Conservation (phyloP, 2,888 invertebrate genomes). For the Cylindroiulus punctatus region DNA sequence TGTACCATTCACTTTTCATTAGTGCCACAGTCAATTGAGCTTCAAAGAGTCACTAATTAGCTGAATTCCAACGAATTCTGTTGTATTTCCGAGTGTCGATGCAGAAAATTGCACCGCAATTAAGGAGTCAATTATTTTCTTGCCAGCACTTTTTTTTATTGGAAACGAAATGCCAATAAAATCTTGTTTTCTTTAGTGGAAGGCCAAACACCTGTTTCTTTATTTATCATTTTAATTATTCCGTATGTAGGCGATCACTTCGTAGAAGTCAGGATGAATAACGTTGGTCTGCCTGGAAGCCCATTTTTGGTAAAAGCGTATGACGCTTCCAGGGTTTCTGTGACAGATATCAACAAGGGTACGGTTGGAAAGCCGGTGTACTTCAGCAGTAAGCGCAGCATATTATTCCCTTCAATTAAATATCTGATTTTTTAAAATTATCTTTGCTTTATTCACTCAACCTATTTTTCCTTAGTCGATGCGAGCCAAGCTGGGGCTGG, state of each 20-base stretch:
- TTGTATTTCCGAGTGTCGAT: neutral
- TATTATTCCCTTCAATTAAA: neutral
- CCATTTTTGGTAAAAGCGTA: conserved; percentile 96
- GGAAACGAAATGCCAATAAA: neutral
- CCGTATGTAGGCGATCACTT: conserved; percentile 78
- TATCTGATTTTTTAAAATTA: conserved; percentile 60
- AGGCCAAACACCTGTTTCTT: neutral
- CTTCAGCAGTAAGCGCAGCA: conserved; percentile 80
- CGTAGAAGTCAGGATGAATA: conserved; percentile 78
- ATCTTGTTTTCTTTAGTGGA: neutral
- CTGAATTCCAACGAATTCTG: neutral
- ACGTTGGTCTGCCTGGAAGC: conserved; percentile 90
- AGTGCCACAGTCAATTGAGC: neutral
- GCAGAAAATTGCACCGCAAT: conserved; percentile 38
- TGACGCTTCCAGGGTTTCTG: conserved; percentile 92
- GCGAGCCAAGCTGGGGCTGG: conserved; percentile 83
- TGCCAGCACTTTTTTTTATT: neutral
- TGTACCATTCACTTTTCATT: neutral
- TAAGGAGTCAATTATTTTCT: neutral
- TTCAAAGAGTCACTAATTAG: neutral
- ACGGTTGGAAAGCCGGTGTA: conserved; percentile 92
- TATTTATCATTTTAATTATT: conserved; percentile 22
- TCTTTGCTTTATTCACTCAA: conserved; percentile 61
- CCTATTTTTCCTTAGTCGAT: conserved; percentile 67
- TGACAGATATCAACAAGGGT: conserved; percentile 91